Conservation (phyloP, 92 coral and sea anemone species). For the Porites rus region DNA sequence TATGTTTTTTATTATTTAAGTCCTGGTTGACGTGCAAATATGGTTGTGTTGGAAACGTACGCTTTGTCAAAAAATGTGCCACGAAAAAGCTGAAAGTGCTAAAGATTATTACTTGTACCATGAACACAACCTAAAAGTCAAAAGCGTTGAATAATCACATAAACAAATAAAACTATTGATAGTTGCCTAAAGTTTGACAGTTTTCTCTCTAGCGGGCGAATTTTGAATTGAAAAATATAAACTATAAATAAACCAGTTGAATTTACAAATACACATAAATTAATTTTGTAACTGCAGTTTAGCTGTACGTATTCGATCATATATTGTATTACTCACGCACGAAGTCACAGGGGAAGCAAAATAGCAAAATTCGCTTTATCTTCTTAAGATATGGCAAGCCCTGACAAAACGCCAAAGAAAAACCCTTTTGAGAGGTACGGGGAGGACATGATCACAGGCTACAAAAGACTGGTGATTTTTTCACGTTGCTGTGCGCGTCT, state of each 20-base stretch:
- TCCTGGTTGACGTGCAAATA: background rate
- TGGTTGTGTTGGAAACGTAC: constrained; percentile 26
- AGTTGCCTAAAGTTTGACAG: background rate
- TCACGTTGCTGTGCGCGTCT: no score
- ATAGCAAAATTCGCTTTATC: no score
- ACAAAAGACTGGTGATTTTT: no score
- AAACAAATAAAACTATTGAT: no score
- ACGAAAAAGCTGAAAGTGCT: constrained; percentile 12
- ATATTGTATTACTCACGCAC: no score
- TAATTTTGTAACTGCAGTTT: background rate
- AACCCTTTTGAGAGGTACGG: no score
- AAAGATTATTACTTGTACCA: background rate
- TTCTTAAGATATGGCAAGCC: no score
- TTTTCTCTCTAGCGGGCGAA: background rate
- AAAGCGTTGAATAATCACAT: background rate
- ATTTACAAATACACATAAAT: background rate
- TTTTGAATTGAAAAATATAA: background rate
- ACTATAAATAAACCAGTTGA: background rate
- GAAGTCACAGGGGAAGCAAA: no score
- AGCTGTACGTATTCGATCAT: no score
- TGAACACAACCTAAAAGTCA: constrained; percentile 16
- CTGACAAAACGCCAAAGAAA: no score
- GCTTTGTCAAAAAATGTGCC: constrained; percentile 43
- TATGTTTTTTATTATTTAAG: background rate
- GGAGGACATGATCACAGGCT: no score